Evolutionary conservation across 2,888 invertebrate genomes (phyloP), one percentile per base, ranked within the genome.

Genomic region (Dolomedes plantarius): DNA sequence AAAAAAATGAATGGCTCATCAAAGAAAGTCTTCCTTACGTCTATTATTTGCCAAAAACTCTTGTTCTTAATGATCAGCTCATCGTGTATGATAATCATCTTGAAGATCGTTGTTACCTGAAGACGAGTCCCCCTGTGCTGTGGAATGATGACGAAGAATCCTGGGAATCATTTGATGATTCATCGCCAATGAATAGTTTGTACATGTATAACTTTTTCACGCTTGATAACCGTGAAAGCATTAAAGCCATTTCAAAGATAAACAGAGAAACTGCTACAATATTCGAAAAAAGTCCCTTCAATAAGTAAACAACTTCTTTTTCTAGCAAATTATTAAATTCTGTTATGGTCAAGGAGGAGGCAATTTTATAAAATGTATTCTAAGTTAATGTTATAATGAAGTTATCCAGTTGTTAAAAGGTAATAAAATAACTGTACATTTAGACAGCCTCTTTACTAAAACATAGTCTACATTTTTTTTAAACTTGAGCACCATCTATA

Each of bases 31-130:
- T 80, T 19, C 73, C 72, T 9, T 29, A 31, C 19, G 23, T 65
- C 0, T 80, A 65, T 3, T n/a, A 41, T 0, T 13, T 29, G 2
- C 72, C 79, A 13, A 80, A 65, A 36, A 50, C 31, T 27, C 31
- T n/a, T 7, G 46, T 72, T 13, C 32, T 73, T 0, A 46, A 46
- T 9, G 72, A 72, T 32, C n/a, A 2, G 1, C 13, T 80, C 46
- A 27, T 73, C 0, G 79, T 80, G 7, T 80, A 65, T 16, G 79
- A 80, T n/a, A 32, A 56, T 16, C 11, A 67, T 23, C n/a, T 64
- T 13, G 64, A 29, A 13, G n/a, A 72, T 29, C 62, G 71, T n/a
- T 2, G 19, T 9, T 19, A 27, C 19, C 13, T 27, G 6, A 23
- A 28, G 0, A 27, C 27, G 0, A 5, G 46, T 1, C 71, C 78